Evolutionary conservation across 2,888 invertebrate genomes (phyloP).

Genomic region (Nowickia ferox): DNA sequence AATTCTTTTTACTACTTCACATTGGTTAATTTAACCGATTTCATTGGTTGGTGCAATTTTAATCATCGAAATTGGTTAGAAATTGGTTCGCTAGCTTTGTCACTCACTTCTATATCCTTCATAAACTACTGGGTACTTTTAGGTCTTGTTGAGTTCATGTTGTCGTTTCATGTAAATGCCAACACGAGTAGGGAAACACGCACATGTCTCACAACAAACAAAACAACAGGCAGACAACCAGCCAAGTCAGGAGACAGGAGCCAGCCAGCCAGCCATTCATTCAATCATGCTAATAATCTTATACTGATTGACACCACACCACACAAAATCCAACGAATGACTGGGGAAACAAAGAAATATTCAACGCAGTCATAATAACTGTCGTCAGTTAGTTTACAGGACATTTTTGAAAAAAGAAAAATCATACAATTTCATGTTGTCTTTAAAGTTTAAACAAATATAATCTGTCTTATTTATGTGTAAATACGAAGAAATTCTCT

Average conservation of each 20-base stretch:
- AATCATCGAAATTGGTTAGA: too few relatives aligned
- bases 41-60: too few relatives aligned
- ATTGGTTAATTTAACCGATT: too few relatives aligned
- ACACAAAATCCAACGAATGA: conserved; percentile 2
- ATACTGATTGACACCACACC: conserved; percentile 52
- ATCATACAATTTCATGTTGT: too few relatives aligned
- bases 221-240: conserved; percentile 6
- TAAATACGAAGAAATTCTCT: background rate
- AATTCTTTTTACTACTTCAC: too few relatives aligned
- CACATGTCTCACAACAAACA: background rate
- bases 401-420: too few relatives aligned
- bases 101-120: too few relatives aligned
- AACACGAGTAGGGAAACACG: conserved; percentile 24
- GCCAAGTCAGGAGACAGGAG: conserved; percentile 9
- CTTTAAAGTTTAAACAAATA: too few relatives aligned
- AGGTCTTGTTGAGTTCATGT: conserved; percentile 5
- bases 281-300: conserved; percentile 40
- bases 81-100: too few relatives aligned
- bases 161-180: conserved; percentile 14
- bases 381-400: conserved; percentile 24
- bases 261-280: conserved; percentile 10
- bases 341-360: background rate
- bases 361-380: conserved; percentile 26
- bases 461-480: too few relatives aligned
- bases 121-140: background rate